Evolutionary conservation across 2,797 vertebrate genomes (phyloP).

Genomic region (Sternarchorhynchus goeldii): DNA sequence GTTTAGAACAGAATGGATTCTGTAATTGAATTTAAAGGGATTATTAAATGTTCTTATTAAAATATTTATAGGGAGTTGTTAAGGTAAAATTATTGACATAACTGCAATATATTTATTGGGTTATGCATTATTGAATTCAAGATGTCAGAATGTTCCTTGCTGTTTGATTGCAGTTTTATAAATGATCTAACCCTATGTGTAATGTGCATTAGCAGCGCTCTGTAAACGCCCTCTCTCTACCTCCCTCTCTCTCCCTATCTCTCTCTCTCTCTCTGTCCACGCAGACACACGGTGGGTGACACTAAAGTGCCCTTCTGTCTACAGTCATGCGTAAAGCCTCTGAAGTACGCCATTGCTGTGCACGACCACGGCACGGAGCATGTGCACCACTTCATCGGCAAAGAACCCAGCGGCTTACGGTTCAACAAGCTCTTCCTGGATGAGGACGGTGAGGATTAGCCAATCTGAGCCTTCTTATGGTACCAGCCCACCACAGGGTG

Average conservation of each 20-base stretch:
- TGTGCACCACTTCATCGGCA: conserved; percentile 85
- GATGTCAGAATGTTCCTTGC: not conserved
- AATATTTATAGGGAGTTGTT: too few species aligned
- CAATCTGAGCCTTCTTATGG: not conserved
- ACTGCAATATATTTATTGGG: too few species aligned
- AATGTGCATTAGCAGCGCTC: too few species aligned
- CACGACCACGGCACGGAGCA: conserved; percentile 87
- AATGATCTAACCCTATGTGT: not conserved
- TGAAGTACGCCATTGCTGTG: conserved; percentile 86
- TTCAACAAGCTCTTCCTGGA: conserved; percentile 90
- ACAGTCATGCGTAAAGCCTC: conserved; percentile 87
- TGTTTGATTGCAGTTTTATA: not conserved
- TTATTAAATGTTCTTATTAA: too few species aligned
- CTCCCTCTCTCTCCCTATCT: too few species aligned
- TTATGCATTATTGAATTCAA: too few species aligned
- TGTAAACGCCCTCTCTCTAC: too few species aligned
- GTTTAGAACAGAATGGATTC: too few species aligned
- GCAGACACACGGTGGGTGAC: conserved; percentile 85
- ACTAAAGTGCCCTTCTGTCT: conserved; percentile 90
- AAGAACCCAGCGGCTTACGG: conserved; percentile 86
- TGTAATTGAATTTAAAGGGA: too few species aligned
- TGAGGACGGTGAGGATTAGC: conserved; percentile 81
- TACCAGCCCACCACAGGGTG: conserved; percentile 2
- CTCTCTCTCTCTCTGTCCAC: not conserved
- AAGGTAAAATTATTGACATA: too few species aligned